Percentiles rank a stretch among this genome's conserved stretches.
Evolutionary conservation across 2,888 invertebrate species (phyloP).

Genomic region (Volucella zonaria): DNA sequence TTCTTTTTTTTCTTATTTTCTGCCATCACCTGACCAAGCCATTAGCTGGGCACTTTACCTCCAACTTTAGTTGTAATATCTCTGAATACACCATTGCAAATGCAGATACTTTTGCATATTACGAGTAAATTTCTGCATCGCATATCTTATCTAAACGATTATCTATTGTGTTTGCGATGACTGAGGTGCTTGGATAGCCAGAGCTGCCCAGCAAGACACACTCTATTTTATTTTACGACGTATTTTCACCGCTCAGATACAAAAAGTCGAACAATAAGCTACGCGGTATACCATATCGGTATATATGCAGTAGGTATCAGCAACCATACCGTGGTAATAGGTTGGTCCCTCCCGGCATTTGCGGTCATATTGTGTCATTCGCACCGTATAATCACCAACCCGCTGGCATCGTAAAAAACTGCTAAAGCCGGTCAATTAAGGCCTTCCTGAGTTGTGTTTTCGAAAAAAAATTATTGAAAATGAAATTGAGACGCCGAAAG

Average conservation of each 20-base stretch:
- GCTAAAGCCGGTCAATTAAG: slow-evolving; percentile 62
- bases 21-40: slow-evolving; percentile 64
- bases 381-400: slow-evolving; percentile 38
- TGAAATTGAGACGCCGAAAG: slow-evolving; percentile 68
- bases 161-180: slow-evolving; percentile 72
- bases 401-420: neutral
- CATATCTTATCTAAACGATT: slow-evolving; percentile 71
- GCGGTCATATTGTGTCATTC: slow-evolving; percentile 69
- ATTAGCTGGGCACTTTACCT: slow-evolving; percentile 51
- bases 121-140: slow-evolving; percentile 35
- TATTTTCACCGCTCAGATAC: slow-evolving; percentile 30
- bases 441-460: slow-evolving; percentile 53
- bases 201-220: slow-evolving; percentile 26
- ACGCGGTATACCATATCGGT: neutral
- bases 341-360: slow-evolving; percentile 52
- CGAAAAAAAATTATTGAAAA: slow-evolving; percentile 45
- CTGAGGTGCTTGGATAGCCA: slow-evolving; percentile 58
- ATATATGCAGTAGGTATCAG: no score
- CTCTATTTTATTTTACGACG: slow-evolving; percentile 48
- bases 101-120: slow-evolving; percentile 50
- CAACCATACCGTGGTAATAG: slow-evolving; percentile 15
- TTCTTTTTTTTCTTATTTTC: slow-evolving; percentile 49
- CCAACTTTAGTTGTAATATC: slow-evolving; percentile 33
- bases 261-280: slow-evolving; percentile 50
- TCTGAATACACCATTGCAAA: slow-evolving; percentile 43